Percentiles rank a stretch among this genome's conserved stretches.
phyloP scores from a whole-genome alignment of 1,140 invertebrate species.

The Bombyx mori region DNA sequence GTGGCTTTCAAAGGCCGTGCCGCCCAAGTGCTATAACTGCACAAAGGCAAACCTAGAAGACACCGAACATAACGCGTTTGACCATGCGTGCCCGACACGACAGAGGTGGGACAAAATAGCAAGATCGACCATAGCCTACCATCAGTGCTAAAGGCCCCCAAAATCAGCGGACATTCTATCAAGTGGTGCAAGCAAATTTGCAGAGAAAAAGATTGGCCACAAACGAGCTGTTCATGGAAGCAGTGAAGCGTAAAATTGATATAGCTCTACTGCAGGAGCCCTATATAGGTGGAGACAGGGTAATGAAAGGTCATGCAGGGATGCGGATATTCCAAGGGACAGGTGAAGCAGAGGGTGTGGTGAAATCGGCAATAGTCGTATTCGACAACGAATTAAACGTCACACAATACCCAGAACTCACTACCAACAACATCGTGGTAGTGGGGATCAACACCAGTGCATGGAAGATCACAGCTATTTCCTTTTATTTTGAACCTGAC shows the following conservation, averaged over 20 bases:
- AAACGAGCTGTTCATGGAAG: constrained; percentile 5
- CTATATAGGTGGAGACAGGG: neutral
- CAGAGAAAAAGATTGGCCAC: constrained; percentile 6
- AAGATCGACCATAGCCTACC: neutral
- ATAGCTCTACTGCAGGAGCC: constrained; percentile 4
- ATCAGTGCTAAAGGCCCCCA: neutral
- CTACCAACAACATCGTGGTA: neutral
- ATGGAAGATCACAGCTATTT: neutral
- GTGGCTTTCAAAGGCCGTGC: neutral
- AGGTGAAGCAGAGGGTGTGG: neutral
- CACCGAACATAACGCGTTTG: neutral
- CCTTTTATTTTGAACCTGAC: neutral
- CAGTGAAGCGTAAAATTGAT: neutral
- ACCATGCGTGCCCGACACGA: too few relatives aligned
- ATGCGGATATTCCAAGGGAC: neutral
- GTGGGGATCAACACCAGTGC: neutral
- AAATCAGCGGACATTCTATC: too few relatives aligned
- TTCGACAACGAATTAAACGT: neutral
- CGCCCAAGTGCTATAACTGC: constrained; percentile 4
- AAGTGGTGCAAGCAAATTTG: neutral
- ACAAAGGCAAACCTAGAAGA: neutral
- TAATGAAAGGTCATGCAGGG: neutral
- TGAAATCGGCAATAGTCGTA: neutral
- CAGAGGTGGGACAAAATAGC: neutral
- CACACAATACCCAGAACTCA: neutral